These are phyloP conservation scores for Oceanites oceanicus DNA, from an alignment of 2,113 vertebrate genomes.

Conservation along the genomic window DNA sequence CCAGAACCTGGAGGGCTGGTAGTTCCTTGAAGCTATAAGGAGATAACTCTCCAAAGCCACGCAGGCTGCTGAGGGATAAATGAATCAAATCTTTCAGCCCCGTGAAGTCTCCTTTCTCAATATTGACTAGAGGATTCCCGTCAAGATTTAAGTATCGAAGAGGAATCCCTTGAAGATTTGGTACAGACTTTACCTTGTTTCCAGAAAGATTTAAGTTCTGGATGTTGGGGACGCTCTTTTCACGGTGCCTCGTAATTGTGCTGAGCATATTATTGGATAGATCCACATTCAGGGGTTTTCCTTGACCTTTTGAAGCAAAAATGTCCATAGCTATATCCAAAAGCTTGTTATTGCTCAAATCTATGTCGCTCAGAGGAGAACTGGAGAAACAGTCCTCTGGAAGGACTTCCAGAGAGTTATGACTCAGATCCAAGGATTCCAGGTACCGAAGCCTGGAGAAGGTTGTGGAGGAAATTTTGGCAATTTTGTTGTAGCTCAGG, in stretches of 20 bases:
- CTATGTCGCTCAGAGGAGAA: constrained; percentile 86
- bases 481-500: constrained; percentile 89
- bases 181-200: constrained; percentile 79
- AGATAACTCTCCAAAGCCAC: constrained; percentile 71
- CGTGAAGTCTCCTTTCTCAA: constrained; percentile 77
- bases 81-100: constrained; percentile 84
- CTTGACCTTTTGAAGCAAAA: constrained; percentile 82
- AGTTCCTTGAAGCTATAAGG: constrained; percentile 82
- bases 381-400: constrained; percentile 81
- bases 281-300: constrained; percentile 84
- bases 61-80: constrained; percentile 84
- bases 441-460: constrained; percentile 93
- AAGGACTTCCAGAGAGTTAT: constrained; percentile 85
- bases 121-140: constrained; percentile 78
- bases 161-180: constrained; percentile 79
- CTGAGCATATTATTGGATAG: constrained; percentile 86
- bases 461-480: constrained; percentile 77
- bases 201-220: constrained; percentile 87
- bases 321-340: constrained; percentile 77
- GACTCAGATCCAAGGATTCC: constrained; percentile 92
- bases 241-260: constrained; percentile 49
- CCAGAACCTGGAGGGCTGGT: constrained; percentile 85
- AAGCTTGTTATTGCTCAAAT: constrained; percentile 90
- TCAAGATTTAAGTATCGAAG: constrained; percentile 90
- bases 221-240: constrained; percentile 71